These are phyloP conservation scores for Otolemur crassicaudatus DNA, from an alignment of 2,797 vertebrate genomes.

Conservation along the genomic window DNA sequence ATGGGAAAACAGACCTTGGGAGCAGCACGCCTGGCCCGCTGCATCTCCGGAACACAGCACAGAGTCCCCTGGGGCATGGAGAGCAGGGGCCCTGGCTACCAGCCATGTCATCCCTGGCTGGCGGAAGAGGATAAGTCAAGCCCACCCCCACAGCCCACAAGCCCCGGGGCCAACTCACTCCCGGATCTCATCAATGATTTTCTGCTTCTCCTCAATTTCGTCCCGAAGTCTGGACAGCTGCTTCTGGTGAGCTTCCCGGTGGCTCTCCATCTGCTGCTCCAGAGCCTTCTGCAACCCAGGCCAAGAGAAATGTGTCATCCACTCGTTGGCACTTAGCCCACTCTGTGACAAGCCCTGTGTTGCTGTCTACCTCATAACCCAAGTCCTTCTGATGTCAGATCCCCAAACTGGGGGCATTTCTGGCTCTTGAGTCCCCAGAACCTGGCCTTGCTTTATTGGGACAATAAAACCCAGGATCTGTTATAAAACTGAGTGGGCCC, in stretches of 20 bases:
- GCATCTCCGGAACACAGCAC: not conserved
- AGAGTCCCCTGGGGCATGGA: not conserved
- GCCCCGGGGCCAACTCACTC: slow-evolving; percentile 88
- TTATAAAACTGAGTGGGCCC: not conserved
- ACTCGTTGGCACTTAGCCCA: not conserved
- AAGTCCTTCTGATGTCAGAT: not conserved
- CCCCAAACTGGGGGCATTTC: not conserved
- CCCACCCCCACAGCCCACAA: fast-evolving
- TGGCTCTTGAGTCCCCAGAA: not conserved
- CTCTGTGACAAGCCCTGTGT: slow-evolving; percentile 11
- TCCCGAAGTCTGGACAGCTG: slow-evolving; percentile 96
- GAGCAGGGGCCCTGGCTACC: not conserved
- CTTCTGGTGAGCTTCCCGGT: slow-evolving; percentile 96
- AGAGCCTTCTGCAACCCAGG: slow-evolving; percentile 90
- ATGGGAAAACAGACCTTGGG: not conserved
- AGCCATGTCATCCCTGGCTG: not conserved
- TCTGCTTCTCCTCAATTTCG: slow-evolving; percentile 96
- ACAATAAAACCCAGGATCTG: not conserved
- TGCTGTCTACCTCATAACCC: not conserved
- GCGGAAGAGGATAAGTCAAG: not conserved
- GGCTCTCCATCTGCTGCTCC: slow-evolving; percentile 98
- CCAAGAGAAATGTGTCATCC: slow-evolving; percentile 48
- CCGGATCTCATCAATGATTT: slow-evolving; percentile 93
- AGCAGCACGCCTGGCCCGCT: not conserved
- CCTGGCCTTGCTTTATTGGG: not conserved